Conservation (phyloP, 2,797 vertebrate genomes). For the Cyprinodon diabolis region DNA sequence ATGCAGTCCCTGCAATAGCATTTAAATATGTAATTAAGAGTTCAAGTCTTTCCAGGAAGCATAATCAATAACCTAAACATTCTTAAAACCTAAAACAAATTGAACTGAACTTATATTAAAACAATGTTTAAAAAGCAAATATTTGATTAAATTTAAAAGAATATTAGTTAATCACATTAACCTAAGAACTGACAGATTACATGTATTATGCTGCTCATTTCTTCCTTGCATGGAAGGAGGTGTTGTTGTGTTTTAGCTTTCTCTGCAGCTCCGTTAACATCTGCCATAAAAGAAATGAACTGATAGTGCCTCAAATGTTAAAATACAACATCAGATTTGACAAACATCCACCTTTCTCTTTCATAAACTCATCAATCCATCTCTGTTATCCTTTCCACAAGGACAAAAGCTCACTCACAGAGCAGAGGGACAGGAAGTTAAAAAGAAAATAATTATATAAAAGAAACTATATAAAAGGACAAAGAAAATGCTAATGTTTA, state of each 20-base stretch:
- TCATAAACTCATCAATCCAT: slow-evolving; percentile 14
- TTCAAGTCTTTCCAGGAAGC: neutral
- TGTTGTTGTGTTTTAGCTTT: neutral
- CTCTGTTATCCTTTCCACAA: slow-evolving; percentile 2
- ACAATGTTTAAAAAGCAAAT: neutral
- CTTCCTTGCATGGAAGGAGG: neutral
- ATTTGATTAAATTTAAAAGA: neutral
- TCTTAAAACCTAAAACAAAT: neutral
- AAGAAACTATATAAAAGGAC: neutral
- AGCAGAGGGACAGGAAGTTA: neutral
- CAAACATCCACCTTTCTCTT: slow-evolving; percentile 27
- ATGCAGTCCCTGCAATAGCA: neutral
- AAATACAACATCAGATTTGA: slow-evolving; percentile 34
- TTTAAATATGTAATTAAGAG: slow-evolving; percentile 9
- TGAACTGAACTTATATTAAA: neutral
- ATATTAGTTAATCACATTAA: neutral
- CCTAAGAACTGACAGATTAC: neutral
- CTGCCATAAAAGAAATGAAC: slow-evolving; percentile 3
- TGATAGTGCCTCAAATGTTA: slow-evolving; percentile 26
- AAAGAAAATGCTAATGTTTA: neutral
- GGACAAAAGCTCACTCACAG: slow-evolving; percentile 22
- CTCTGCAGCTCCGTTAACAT: neutral
- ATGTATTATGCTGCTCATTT: neutral
- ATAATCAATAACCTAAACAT: neutral
- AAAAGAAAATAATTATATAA: neutral